Percentiles rank a stretch among this genome's conserved stretches.
phyloP scores from a whole-genome alignment of 2,797 vertebrate species.

The Sardinella longiceps region DNA sequence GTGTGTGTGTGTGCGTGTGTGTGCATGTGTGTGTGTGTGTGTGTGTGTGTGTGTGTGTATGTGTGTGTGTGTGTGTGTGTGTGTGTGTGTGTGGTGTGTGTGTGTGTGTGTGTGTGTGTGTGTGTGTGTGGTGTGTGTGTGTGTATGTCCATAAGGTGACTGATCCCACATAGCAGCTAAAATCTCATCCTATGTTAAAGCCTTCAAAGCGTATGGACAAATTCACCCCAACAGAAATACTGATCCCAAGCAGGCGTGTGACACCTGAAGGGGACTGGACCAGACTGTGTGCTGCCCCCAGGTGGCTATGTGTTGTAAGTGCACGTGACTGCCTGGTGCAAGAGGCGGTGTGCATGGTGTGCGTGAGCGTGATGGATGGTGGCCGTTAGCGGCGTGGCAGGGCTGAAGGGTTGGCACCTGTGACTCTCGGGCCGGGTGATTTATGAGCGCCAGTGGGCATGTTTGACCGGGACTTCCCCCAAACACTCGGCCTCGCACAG shows the following conservation, averaged over 20 bases:
- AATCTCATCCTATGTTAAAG: not conserved
- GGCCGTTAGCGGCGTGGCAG: slow-evolving; percentile 63
- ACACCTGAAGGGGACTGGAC: not conserved
- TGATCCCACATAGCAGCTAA: not conserved
- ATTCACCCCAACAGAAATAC: not conserved
- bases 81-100: no score
- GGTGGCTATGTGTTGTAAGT: slow-evolving; percentile 57
- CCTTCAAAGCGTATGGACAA: not conserved
- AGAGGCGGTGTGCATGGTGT: not conserved
- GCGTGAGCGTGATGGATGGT: slow-evolving; percentile 67
- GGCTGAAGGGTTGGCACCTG: slow-evolving; percentile 52
- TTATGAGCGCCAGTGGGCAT: slow-evolving; percentile 66
- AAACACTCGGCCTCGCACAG: slow-evolving; percentile 61
- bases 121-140: no score
- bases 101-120: no score
- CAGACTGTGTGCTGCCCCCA: slow-evolving; percentile 56
- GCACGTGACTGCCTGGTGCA: slow-evolving; percentile 44
- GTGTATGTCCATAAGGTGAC: not conserved
- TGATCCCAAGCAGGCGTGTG: not conserved
- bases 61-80: no score
- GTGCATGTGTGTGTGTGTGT: no score
- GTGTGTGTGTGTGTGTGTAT: no score
- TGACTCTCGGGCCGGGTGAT: slow-evolving; percentile 64
- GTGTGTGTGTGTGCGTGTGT: no score
- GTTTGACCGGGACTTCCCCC: slow-evolving; percentile 67